Evolutionary conservation across 2,113 vertebrate species (phyloP), one percentile per base, ranked within the genome.

Genomic region (Caranx melampygus): DNA sequence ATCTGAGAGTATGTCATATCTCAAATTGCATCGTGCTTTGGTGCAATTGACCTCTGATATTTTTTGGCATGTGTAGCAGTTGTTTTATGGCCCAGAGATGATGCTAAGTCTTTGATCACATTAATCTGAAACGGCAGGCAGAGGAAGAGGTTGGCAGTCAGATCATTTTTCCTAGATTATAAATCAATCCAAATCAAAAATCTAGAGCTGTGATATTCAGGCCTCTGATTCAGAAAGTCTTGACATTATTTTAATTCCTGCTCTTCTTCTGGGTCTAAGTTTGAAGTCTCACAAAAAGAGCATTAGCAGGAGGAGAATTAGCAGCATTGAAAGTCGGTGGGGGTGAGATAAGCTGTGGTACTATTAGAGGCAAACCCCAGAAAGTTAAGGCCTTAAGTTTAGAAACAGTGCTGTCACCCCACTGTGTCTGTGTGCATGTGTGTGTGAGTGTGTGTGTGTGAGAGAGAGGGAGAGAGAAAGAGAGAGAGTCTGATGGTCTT

Each of bases 401-500:
- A 73, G 73, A 79, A 62, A 63, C 52, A 65, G 59, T 57, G 42
- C 57, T 68, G 34, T 84, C 49, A 75, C 42, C 55, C 58, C 35
- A 65, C 68, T 67, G 69, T 67, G 54, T 34, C 47, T 18, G 55
- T 68, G 40, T 68, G 49, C 59, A n/a, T 63, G 67, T 59, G 65
- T 66, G 61, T 72, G 76, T 68, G 58, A 59, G 64, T 68, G 74
- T 40, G 63, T 14, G 75, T 33, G 59, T 33, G 57, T 3, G 21
- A 11, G 44, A 47, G 60, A 52, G 55, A 18, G 61, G 13, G 20
- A n/a, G 59, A 35, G 49, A 34, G 33, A 14, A 49, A 72, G 68
- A 74, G 78, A 69, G 69, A 71, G 77, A 80, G 75, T 84, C 91
- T 94, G 92, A 95, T 95, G 90, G 91, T 81, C 93, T 94, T 94